These are phyloP conservation scores for Drosophila nikananu DNA, from an alignment of 1,140 invertebrate species.

Conservation along the genomic window DNA sequence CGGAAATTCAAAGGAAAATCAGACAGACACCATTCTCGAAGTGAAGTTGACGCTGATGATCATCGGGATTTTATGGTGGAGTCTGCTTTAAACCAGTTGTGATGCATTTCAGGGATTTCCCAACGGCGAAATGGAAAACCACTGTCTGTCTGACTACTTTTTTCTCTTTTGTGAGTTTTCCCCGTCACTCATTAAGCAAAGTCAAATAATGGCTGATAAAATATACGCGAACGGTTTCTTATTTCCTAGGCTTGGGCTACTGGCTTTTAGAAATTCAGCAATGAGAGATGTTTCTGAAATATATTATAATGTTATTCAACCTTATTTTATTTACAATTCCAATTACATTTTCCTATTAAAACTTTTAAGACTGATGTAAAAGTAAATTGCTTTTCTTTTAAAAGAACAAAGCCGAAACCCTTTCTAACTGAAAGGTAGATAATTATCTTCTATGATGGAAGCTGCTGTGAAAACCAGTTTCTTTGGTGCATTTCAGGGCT, in stretches of 20 bases:
- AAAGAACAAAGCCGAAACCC: background rate
- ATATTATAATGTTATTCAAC: background rate
- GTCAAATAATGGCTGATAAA: constrained; percentile 21
- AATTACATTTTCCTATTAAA: background rate
- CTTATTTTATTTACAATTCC: background rate
- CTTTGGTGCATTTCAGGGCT: constrained; percentile 16
- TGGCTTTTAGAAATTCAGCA: background rate
- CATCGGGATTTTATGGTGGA: constrained; percentile 58
- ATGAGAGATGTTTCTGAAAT: background rate
- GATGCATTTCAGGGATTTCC: constrained; percentile 27
- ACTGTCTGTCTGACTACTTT: background rate
- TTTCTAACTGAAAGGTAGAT: constrained; percentile 1
- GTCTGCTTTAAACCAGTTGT: constrained; percentile 65
- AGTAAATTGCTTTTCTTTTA: background rate
- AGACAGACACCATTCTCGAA: constrained; percentile 22
- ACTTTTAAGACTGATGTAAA: background rate
- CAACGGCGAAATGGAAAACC: constrained; percentile 19
- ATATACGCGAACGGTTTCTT: background rate
- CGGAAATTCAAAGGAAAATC: constrained; percentile 73
- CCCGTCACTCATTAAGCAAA: constrained; percentile 18
- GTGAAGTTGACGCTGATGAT: constrained; percentile 53
- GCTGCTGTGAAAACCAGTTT: constrained; percentile 5
- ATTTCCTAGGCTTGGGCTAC: background rate
- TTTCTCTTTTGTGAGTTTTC: constrained; percentile 3
- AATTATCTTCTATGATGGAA: background rate